Evolutionary conservation across 2,797 vertebrate species (phyloP), one percentile per base, ranked within the genome.

Genomic region (Enteromius mattozi): DNA sequence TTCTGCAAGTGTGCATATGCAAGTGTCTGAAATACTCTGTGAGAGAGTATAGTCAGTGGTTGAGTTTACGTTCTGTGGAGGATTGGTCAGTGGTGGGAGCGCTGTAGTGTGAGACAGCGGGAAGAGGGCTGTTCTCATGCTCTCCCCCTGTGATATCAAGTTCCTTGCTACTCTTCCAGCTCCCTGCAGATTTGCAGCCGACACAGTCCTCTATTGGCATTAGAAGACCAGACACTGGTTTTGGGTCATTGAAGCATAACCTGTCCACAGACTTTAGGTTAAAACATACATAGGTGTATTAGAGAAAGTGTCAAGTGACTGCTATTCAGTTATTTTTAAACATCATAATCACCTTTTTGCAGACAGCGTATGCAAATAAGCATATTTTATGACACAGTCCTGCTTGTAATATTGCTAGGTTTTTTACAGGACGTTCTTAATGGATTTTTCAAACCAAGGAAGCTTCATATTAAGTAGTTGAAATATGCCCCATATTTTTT

Each of bases 131-230:
- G 66, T 81, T 80, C 76, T 81, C 76, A 74, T 40, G 14, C 71
- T 65, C 69, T 49, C 54, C 21, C 21, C 19, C 76, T 51, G 56
- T 68, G 47, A 63, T 77, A 80, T 89, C 79, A 77, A 19, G 70
- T 87, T 86, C 86, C 88, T 78, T 40, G 65, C 81, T 70, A 56
- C 79, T 83, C 70, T 76, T 77, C 27, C 47, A 77, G 35, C 63
- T 63, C 86, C 79, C 82, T 83, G 84, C 79, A 63, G 72, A 80
- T 70, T 49, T 65, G 27, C 81, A 76, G 84, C 72, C 81, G 49
- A 72, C 72, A 80, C 45, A 30, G 65, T 47, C 33, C 61, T 68
- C 80, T 30, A 3, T 42, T n/a, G 30, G 59, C 9, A 24, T 82
- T 59, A 45, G 19, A 40, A 13, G 21, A 77, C 47, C 45, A 54